phyloP scores from a whole-genome alignment of 37 sponge, comb jelly and placozoan genomes.

The Eunapius fragilis region DNA sequence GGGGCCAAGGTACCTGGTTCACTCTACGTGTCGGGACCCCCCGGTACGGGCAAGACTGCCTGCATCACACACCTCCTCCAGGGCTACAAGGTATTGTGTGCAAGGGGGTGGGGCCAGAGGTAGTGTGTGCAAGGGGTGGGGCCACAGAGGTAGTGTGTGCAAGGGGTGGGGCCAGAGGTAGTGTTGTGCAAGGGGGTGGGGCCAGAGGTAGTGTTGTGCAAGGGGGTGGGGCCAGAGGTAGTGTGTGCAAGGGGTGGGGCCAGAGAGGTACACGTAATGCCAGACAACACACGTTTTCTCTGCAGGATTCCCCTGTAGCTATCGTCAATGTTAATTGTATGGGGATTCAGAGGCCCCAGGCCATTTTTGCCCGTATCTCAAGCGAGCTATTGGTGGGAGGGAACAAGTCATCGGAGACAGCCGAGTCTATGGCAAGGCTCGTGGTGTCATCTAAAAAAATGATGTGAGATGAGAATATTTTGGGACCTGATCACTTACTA shows the following conservation, averaged over 20 bases:
- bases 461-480: conserved; percentile 35
- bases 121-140: no score
- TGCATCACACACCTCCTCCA: conserved; percentile 66
- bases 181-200: no score
- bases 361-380: conserved; percentile 27
- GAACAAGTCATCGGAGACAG: background rate
- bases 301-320: background rate
- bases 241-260: no score
- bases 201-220: conserved; percentile 28
- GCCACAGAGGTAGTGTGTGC: no score
- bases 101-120: background rate
- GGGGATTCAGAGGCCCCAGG: conserved; percentile 41
- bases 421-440: conserved; percentile 4
- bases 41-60: conserved; percentile 94
- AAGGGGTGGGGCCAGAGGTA: no score
- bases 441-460: conserved; percentile 45
- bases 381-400: conserved; percentile 1
- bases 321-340: conserved; percentile 69
- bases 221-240: background rate
- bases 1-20: conserved; percentile 46
- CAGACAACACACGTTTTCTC: no score
- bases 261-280: no score
- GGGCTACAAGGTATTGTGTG: conserved; percentile 41
- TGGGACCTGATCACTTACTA: background rate
- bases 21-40: conserved; percentile 90